Evolutionary conservation across 1,140 invertebrate species (phyloP).

Genomic region (Notospermus geniculatus): DNA sequence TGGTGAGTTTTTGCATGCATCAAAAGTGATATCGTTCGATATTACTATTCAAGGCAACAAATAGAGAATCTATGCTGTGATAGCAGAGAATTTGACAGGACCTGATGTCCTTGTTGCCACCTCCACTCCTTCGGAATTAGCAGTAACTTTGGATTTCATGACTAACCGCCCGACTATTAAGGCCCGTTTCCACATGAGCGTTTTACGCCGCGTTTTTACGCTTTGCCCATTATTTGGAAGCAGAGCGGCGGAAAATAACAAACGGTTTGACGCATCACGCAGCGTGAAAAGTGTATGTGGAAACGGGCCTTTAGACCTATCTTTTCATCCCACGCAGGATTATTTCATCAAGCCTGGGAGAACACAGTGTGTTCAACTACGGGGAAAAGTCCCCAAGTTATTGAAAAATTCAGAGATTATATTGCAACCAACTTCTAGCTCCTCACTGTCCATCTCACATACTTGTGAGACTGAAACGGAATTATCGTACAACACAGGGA

Average conservation of each 20-base stretch:
- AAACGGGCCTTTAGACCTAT: neutral
- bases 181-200: no score
- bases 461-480: neutral
- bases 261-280: no score
- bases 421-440: no score
- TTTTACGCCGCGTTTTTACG: no score
- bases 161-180: neutral
- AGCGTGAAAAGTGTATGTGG: no score
- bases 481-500: no score
- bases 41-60: neutral
- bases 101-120: neutral
- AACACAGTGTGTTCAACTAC: neutral
- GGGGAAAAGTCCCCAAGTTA: no score
- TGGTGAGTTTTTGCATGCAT: neutral
- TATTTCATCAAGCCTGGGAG: neutral
- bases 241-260: no score
- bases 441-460: no score
- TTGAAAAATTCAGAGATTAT: no score
- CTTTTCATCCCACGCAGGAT: neutral
- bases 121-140: neutral
- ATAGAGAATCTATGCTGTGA: neutral
- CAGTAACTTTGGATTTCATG: neutral
- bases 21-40: neutral
- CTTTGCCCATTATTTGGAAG: no score
- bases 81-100: neutral